Evolutionary conservation across 2,888 invertebrate genomes (phyloP).

Genomic region (Sphaerophoria taeniata): DNA sequence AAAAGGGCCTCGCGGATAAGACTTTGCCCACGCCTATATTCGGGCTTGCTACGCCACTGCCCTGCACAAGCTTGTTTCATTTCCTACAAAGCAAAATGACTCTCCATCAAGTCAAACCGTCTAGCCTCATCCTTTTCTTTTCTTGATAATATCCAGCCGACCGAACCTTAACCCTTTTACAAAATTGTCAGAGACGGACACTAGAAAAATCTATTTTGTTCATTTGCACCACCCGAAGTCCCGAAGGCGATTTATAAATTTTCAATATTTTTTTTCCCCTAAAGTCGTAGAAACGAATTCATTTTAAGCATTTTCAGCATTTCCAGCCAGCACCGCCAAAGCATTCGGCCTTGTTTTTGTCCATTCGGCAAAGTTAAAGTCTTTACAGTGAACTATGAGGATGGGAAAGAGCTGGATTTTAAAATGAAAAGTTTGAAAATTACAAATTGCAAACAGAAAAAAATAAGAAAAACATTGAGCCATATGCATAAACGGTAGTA

Average conservation of each 20-base stretch:
- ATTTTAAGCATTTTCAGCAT: constrained; percentile 7
- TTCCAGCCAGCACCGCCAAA: no score
- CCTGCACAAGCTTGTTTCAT: neutral
- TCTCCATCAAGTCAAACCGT: constrained; percentile 42
- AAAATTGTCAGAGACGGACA: neutral
- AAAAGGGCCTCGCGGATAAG: no score
- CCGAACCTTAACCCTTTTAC: constrained; percentile 63
- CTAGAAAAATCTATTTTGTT: constrained; percentile 66
- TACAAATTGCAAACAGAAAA: no score
- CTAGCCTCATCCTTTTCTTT: constrained; percentile 67
- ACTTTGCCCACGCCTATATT: no score
- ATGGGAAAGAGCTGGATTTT: no score
- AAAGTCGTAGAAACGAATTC: constrained; percentile 42
- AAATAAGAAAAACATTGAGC: no score
- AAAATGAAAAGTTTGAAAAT: no score
- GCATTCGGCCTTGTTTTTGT: neutral
- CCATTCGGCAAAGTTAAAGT: constrained; percentile 21
- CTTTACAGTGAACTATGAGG: no score
- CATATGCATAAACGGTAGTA: no score
- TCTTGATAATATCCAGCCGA: neutral
- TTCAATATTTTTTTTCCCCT: constrained; percentile 34
- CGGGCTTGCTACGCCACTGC: neutral
- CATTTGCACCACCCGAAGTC: constrained; percentile 59
- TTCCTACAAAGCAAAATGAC: neutral
- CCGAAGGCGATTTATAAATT: constrained; percentile 59